A percentile compares a stretch with the other conserved stretches of the same genome.
Evolutionary conservation across 1,140 invertebrate genomes (phyloP).

Genomic region (Pomacea maculata): DNA sequence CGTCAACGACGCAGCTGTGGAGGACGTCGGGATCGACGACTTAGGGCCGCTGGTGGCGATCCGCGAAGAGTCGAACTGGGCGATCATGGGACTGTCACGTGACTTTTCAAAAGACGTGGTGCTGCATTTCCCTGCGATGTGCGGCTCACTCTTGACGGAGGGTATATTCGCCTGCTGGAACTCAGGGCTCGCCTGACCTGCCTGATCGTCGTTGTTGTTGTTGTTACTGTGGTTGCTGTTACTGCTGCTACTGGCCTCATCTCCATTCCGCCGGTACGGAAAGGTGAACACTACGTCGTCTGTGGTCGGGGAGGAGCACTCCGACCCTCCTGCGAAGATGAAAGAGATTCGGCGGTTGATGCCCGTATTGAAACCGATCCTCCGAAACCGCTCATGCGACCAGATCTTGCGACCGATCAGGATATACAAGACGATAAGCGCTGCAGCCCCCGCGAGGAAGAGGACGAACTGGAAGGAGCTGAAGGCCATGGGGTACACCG

Average conservation of each 20-base stretch:
- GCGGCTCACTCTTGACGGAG: too few species aligned
- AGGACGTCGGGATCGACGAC: too few species aligned
- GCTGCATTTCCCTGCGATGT: too few species aligned
- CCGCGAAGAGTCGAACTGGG: too few species aligned
- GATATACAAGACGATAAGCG: conserved; percentile 23
- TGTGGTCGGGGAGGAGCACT: conserved; percentile 17
- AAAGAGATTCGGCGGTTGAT: conserved; percentile 14
- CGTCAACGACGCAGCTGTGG: too few species aligned
- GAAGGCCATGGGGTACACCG: conserved; percentile 25
- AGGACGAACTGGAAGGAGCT: conserved; percentile 26
- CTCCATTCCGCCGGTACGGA: conserved; percentile 3
- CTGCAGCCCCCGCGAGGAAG: conserved; percentile 22
- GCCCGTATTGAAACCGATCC: conserved; percentile 1
- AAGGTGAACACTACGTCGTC: conserved; percentile 19
- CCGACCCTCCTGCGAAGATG: conserved; percentile 10
- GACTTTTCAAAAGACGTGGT: too few species aligned
- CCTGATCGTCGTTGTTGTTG: not conserved
- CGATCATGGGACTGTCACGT: too few species aligned
- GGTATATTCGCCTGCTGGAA: too few species aligned
- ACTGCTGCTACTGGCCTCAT: not conserved
- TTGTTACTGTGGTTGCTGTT: conserved; percentile 1
- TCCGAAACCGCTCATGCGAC: conserved; percentile 20
- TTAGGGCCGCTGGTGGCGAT: too few species aligned
- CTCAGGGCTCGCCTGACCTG: too few species aligned
- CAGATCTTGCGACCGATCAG: conserved; percentile 28